Evolutionary conservation across 92 coral and sea anemone genomes (phyloP).

Genomic region (Zoanthus gigantus): DNA sequence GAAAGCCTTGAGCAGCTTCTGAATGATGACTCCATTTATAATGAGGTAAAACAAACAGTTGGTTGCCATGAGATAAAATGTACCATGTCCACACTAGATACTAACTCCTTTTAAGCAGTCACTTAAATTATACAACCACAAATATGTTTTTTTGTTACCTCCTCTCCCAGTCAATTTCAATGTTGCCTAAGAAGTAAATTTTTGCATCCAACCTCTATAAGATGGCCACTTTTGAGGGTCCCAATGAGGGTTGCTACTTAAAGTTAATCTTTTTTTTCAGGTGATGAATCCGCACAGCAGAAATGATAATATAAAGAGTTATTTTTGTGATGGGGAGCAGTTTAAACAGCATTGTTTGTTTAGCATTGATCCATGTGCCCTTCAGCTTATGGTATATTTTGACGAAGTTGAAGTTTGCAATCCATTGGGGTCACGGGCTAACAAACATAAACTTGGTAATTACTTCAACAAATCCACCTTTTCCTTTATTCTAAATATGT

Average conservation of each 20-base stretch:
- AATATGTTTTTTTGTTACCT: neutral
- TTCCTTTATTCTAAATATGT: neutral
- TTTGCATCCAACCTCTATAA: neutral
- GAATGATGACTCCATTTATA: neutral
- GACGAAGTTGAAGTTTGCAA: neutral
- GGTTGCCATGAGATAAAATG: neutral
- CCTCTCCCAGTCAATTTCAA: neutral
- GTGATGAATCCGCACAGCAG: neutral
- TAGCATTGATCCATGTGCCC: neutral
- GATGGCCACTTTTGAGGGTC: neutral
- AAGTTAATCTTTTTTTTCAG: neutral
- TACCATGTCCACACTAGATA: neutral
- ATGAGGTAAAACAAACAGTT: neutral
- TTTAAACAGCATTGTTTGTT: neutral
- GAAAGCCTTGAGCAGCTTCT: neutral
- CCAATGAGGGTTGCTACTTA: neutral
- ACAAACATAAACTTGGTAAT: slow-evolving; percentile 1
- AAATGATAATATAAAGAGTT: neutral
- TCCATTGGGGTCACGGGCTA: neutral
- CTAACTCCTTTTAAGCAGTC: neutral
- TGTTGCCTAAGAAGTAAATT: neutral
- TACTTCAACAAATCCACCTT: neutral
- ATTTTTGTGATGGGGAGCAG: neutral
- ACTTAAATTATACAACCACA: neutral
- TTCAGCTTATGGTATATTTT: neutral